A percentile compares a stretch with the other conserved stretches of the same genome.
Conservation (phyloP, 2,888 invertebrate species). For the Mantis religiosa region DNA sequence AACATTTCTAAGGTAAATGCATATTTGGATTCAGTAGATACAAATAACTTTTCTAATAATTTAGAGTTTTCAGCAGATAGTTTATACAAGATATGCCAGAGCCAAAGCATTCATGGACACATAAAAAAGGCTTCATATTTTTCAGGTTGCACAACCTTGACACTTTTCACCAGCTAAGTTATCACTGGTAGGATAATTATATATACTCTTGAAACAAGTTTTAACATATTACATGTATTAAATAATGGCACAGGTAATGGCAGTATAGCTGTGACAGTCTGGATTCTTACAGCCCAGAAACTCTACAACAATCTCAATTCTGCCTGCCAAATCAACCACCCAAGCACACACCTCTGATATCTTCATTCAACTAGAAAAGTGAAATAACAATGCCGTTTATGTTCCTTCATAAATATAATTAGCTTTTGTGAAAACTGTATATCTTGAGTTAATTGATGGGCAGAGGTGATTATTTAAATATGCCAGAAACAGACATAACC, state of each 20-base stretch:
- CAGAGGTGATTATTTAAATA: neutral
- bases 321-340: neutral
- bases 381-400: neutral
- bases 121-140: neutral
- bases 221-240: constrained; percentile 20
- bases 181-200: neutral
- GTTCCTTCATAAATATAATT: neutral
- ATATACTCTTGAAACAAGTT: neutral
- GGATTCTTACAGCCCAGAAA: neutral
- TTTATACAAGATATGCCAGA: neutral
- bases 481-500: too few species aligned
- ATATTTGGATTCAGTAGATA: neutral
- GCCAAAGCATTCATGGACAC: constrained; percentile 12
- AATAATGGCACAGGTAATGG: constrained; percentile 33
- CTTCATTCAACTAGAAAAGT: neutral
- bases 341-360: neutral
- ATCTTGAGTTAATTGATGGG: neutral
- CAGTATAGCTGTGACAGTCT: constrained; percentile 31
- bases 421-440: neutral
- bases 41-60: neutral
- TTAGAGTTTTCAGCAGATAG: constrained; percentile 9
- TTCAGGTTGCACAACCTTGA: constrained; percentile 12
- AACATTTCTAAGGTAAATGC: neutral
- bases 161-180: neutral
- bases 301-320: neutral